A percentile compares a stretch with the other conserved stretches of the same genome.
These are phyloP conservation scores for Butorides virescens DNA, from an alignment of 2,113 vertebrate genomes.

Conservation along the genomic window DNA sequence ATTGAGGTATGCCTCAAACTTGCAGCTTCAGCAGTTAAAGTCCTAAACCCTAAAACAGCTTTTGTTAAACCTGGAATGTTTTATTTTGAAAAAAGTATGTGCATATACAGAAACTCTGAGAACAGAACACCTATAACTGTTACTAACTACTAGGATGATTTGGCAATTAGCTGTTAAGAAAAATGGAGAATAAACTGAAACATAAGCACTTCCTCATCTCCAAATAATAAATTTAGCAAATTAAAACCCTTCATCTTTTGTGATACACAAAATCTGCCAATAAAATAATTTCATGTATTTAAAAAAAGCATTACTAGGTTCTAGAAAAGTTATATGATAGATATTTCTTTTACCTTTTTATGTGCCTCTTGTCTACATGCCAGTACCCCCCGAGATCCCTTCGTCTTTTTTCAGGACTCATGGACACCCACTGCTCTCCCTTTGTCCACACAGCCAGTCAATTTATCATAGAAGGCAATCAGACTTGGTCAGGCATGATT, in stretches of 20 bases:
- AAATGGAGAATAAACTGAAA: not conserved
- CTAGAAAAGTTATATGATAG: not conserved
- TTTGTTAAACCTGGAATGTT: not conserved
- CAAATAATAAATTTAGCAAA: not conserved
- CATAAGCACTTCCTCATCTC: not conserved
- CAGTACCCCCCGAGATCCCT: not conserved
- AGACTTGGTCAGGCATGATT: not conserved
- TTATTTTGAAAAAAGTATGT: not conserved
- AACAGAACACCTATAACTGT: not conserved
- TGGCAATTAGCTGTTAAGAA: not conserved
- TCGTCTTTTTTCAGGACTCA: not conserved
- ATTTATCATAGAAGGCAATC: not conserved
- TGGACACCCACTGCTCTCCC: not conserved
- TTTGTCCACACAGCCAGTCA: not conserved
- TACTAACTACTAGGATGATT: not conserved
- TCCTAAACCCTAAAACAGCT: not conserved
- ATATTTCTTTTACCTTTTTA: not conserved
- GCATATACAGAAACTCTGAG: not conserved
- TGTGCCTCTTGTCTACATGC: not conserved
- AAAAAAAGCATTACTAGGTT: not conserved
- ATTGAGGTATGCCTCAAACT: not conserved
- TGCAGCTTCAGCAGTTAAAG: not conserved
- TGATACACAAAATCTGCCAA: not conserved
- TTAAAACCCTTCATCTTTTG: not conserved
- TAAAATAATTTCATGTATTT: not conserved